Base-by-base conservation (phyloP, 2,888 invertebrate genomes). In the Isotomurus palustris region DNA sequence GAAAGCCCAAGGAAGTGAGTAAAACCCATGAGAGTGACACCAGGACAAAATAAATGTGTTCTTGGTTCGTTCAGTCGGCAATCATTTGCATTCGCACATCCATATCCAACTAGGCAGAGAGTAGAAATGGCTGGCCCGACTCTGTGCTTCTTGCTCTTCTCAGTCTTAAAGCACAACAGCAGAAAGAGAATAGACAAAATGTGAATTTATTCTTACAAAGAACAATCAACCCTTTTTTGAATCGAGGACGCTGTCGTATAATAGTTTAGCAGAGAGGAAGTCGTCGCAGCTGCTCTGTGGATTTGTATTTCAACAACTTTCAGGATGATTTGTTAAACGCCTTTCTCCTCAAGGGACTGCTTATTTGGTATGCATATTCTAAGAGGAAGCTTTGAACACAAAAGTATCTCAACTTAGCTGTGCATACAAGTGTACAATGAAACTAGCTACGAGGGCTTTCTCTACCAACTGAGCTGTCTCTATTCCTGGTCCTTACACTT, bases 301-400 rank as follows among this genome's bases (percentile, higher is more conserved):
- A 50, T 50, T 50, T 50, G 50, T 50, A 50, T 24, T 50, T 50
- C 50, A 50, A 50, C 50, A 50, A 38, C 38, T 50, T 50, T 50
- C 43, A 24, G 50, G 19, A 50, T 50, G 50, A 50, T 50, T 50
- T 50, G 50, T 38, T 50, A 50, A 50, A 50, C 25, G 50, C 50
- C 32, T 50, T 50, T 25, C 21, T 21, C 10, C 43, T 43, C 43
- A 24, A 24, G 43, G 43, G 43, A 43, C 50, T 36, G 25, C 4
- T 32, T 50, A 50, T 50, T 50, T 40, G 19, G 24, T 12, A 50
- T 38, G 50, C 40, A 50, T 24, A 50, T 24, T 14, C 43, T 8
- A 32, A 12, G 22, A 43, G 43, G 17, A 6, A n/a, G 40, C 40
- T 40, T 25, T 43, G 22, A 22, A 43, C n/a, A n/a, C n/a, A n/a